Base-by-base conservation (phyloP, 2,888 invertebrate species). In the Agriotes lineatus region DNA sequence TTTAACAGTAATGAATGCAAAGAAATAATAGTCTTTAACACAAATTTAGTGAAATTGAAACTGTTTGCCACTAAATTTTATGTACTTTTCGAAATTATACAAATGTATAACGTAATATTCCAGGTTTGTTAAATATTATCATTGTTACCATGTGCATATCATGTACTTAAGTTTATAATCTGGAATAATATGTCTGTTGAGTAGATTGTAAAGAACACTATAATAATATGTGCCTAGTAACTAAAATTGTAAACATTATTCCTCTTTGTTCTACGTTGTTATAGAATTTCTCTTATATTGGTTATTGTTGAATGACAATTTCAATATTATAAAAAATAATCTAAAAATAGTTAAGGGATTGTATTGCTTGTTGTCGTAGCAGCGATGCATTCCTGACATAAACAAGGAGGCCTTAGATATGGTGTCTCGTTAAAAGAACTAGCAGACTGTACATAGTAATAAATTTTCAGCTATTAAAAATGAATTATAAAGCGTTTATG, bases 81-180 rank as follows among this genome's bases (percentile, higher is more conserved):
- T n/a, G n/a, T n/a, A n/a, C n/a, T n/a, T n/a, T n/a, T n/a, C n/a
- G n/a, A n/a, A n/a, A n/a, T n/a, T n/a, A n/a, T n/a, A n/a, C n/a
- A n/a, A n/a, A n/a, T n/a, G n/a, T n/a, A n/a, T n/a, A n/a, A n/a
- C n/a, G n/a, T n/a, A n/a, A n/a, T n/a, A n/a, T n/a, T n/a, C n/a
- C n/a, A n/a, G n/a, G n/a, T n/a, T n/a, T n/a, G n/a, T n/a, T n/a
- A n/a, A n/a, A n/a, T n/a, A n/a, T n/a, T n/a, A n/a, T n/a, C n/a
- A n/a, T 22, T 48, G 48, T 48, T 48, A 48, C 48, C 44, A 44
- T 48, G 22, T 48, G 48, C 48, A 48, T 48, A 48, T 48, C 48
- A 48, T 12, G 22, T 10, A 16, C 12, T 45, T 20, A 20, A 19
- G 42, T 12, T 42, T 18, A 18, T 18, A 42, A 42, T 42, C 42